These are phyloP conservation scores for Vombatus ursinus DNA, from an alignment of 2,113 vertebrate genomes.

Conservation along the genomic window DNA sequence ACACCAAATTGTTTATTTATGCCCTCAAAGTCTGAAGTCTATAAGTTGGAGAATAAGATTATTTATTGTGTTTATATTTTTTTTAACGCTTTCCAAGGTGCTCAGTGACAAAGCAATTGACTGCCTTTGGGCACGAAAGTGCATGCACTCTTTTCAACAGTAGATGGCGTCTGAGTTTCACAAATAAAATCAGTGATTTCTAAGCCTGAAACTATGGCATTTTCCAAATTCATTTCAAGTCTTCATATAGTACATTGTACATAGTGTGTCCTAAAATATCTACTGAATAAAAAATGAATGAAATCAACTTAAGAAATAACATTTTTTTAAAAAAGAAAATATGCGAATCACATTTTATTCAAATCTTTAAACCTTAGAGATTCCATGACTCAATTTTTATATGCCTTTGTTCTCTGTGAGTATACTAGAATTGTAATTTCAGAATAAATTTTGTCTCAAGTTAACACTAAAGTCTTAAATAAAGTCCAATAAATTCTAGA, in stretches of 20 bases:
- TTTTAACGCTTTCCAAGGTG: not conserved
- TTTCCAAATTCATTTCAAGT: slow-evolving; percentile 36
- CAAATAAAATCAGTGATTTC: slow-evolving; percentile 64
- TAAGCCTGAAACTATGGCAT: not conserved
- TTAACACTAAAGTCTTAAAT: not conserved
- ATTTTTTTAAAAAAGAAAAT: not conserved
- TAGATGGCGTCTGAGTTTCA: slow-evolving; percentile 70
- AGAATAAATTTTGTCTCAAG: slow-evolving; percentile 14
- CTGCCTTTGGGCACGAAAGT: not conserved
- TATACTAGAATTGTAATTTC: slow-evolving; percentile 12
- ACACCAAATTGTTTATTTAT: not conserved
- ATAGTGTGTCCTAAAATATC: slow-evolving; percentile 8
- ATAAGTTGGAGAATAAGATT: not conserved
- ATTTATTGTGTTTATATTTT: not conserved
- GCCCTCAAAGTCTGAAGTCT: not conserved
- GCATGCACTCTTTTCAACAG: slow-evolving; percentile 66
- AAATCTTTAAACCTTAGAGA: slow-evolving; percentile 15
- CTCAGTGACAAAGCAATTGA: not conserved
- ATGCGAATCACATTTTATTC: not conserved
- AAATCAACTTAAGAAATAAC: not conserved
- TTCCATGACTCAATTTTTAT: slow-evolving; percentile 39
- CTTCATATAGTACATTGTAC: not conserved
- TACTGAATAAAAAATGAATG: slow-evolving; percentile 28
- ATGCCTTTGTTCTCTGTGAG: not conserved
- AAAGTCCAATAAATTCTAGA: slow-evolving; percentile 45